These are phyloP conservation scores for Trematocara zebra DNA, from an alignment of 2,113 vertebrate genomes.

Conservation along the genomic window DNA sequence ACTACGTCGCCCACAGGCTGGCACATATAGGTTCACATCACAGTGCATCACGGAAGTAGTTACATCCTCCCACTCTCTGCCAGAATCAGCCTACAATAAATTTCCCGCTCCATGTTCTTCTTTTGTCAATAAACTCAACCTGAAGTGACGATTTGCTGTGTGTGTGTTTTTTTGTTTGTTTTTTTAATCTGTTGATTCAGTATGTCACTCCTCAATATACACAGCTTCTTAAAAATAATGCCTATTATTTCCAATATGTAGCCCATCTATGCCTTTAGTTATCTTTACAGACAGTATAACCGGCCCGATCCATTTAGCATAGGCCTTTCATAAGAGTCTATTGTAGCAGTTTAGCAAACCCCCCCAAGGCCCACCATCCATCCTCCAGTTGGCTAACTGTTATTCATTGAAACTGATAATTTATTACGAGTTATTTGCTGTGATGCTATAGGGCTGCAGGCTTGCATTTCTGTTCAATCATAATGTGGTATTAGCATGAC, in stretches of 20 bases:
- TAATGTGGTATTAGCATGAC: not conserved
- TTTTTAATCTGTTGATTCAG: not conserved
- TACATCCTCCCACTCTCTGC: not conserved
- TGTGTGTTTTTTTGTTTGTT: fast-evolving
- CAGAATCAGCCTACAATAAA: not conserved
- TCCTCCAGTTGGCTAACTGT: fast-evolving
- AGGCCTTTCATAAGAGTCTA: not conserved
- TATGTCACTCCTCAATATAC: not conserved
- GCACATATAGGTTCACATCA: not conserved
- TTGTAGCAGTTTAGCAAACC: not conserved
- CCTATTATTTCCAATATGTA: not conserved
- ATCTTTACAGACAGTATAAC: not conserved
- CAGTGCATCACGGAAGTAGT: not conserved
- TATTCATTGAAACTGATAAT: not conserved
- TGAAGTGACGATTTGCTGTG: not conserved
- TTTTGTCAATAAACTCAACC: not conserved
- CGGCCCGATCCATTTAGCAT: fast-evolving
- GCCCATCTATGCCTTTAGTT: not conserved
- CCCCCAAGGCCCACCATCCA: not conserved
- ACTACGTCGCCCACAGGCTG: not conserved
- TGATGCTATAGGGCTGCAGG: too few relatives aligned
- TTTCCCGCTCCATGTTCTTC: not conserved
- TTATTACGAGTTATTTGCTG: not conserved
- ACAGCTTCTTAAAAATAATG: not conserved
- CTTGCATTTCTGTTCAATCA: not conserved